Conservation (phyloP, 2,888 invertebrate species). For the Cheilosia scutellata region DNA sequence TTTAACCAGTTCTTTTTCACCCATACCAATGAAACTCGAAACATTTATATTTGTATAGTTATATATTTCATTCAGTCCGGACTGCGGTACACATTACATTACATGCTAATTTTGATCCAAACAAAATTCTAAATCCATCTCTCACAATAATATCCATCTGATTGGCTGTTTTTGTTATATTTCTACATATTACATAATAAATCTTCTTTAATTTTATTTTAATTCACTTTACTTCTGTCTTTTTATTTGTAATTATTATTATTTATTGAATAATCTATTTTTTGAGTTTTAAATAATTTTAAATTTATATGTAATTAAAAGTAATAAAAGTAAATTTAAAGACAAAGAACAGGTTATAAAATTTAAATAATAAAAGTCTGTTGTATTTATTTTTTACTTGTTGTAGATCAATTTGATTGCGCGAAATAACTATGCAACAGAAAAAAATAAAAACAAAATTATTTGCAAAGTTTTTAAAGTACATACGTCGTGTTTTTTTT, state of each 20-base stretch:
- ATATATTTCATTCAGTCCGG: conserved; percentile 71
- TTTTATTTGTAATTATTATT: conserved; percentile 26
- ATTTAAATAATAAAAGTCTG: conserved; percentile 67
- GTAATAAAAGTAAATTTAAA: conserved; percentile 52
- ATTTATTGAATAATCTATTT: conserved; percentile 42
- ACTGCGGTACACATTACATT: conserved; percentile 62
- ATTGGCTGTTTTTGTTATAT: conserved; percentile 48
- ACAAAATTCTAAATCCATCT: conserved; percentile 56
- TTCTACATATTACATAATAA: conserved; percentile 53
- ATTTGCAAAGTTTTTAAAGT: conserved; percentile 36
- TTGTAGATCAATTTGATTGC: conserved; percentile 41
- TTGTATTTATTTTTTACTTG: conserved; percentile 45
- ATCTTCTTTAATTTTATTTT: conserved; percentile 10
- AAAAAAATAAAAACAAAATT: neutral
- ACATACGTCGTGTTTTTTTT: conserved; percentile 38
- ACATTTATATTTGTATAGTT: conserved; percentile 32
- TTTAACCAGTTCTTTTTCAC: neutral
- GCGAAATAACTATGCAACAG: conserved; percentile 49
- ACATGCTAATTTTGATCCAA: conserved; percentile 64
- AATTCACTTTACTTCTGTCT: conserved; percentile 56
- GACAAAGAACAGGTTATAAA: conserved; percentile 43
- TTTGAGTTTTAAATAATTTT: conserved; percentile 55
- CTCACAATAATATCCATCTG: conserved; percentile 55
- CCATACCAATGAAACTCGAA: conserved; percentile 15
- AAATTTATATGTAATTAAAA: conserved; percentile 60